Percentiles rank a stretch among this genome's conserved stretches.
Conservation (phyloP, 2,113 vertebrate species). For the Trinectes maculatus region DNA sequence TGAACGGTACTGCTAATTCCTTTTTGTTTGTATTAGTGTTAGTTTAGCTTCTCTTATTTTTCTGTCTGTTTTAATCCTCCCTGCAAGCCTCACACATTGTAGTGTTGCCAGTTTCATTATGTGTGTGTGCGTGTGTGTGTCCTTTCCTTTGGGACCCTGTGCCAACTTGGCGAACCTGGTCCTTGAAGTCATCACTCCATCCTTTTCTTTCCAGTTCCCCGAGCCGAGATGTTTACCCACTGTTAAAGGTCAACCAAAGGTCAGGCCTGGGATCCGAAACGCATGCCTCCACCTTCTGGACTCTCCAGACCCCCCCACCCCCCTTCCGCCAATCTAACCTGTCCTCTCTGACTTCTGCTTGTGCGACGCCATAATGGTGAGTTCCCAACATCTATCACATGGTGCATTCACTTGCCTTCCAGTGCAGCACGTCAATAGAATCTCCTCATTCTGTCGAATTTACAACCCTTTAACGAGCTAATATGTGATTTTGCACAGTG, state of each 20-base stretch:
- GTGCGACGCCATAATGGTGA: background rate
- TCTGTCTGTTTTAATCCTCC: slow-evolving; percentile 34
- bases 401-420: too few species aligned
- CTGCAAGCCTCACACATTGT: slow-evolving; percentile 29
- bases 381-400: background rate
- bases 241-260: slow-evolving; percentile 46
- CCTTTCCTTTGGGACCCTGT: slow-evolving; percentile 27
- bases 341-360: background rate
- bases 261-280: slow-evolving; percentile 19
- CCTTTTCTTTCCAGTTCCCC: slow-evolving; percentile 13
- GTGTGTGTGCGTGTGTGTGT: slow-evolving; percentile 10
- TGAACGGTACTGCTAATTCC: too few species aligned
- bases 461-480: too few species aligned
- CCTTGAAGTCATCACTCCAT: slow-evolving; percentile 3
- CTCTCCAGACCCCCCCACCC: background rate
- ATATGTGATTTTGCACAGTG: too few species aligned
- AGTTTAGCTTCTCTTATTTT: background rate
- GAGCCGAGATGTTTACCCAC: slow-evolving; percentile 15
- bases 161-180: slow-evolving; percentile 6
- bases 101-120: slow-evolving; percentile 43
- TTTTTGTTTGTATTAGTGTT: too few species aligned
- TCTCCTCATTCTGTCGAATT: too few species aligned
- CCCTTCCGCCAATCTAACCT: slow-evolving; percentile 1
- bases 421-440: too few species aligned
- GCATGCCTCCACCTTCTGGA: slow-evolving; percentile 9